Percentiles rank a stretch among this genome's conserved stretches.
These are phyloP conservation scores for Stenopsyche tienmushanensis DNA, from an alignment of 1,140 invertebrate genomes.

Conservation along the genomic window DNA sequence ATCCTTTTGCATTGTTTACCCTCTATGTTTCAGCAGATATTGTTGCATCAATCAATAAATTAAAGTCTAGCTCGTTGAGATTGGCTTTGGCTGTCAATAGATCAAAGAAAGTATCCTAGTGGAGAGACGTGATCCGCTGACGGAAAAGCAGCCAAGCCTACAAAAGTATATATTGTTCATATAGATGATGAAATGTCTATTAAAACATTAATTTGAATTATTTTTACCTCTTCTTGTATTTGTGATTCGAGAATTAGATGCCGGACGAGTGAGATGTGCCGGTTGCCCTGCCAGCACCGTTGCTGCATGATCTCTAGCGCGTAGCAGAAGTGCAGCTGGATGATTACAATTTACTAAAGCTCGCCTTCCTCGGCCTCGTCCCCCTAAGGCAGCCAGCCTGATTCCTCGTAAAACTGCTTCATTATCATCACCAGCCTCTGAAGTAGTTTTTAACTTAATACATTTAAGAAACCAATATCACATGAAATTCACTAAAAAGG, in stretches of 20 bases:
- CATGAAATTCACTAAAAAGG: not conserved
- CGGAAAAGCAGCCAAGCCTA: constrained; percentile 69
- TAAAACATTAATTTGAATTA: too few species aligned
- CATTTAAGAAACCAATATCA: constrained; percentile 6
- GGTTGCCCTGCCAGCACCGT: constrained; percentile 71
- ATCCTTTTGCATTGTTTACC: too few species aligned
- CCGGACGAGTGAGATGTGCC: constrained; percentile 41
- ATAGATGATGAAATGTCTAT: not conserved
- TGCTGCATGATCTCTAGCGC: constrained; percentile 76
- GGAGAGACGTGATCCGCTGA: constrained; percentile 74
- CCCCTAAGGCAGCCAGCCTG: constrained; percentile 57
- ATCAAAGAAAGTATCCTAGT: constrained; percentile 79
- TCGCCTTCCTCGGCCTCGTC: constrained; percentile 72
- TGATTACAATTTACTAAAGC: constrained; percentile 76
- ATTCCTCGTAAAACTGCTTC: constrained; percentile 47
- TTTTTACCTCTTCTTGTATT: constrained; percentile 30
- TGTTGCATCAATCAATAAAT: constrained; percentile 78
- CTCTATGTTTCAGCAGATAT: constrained; percentile 50
- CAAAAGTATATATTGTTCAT: constrained; percentile 41
- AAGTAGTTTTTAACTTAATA: constrained; percentile 27
- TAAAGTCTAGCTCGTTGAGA: constrained; percentile 78
- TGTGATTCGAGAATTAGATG: constrained; percentile 28
- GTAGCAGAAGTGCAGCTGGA: constrained; percentile 72
- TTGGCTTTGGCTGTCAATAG: constrained; percentile 82
- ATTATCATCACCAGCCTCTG: constrained; percentile 70